phyloP scores from a whole-genome alignment of 2,888 invertebrate species.

The Dryococelus australis region DNA sequence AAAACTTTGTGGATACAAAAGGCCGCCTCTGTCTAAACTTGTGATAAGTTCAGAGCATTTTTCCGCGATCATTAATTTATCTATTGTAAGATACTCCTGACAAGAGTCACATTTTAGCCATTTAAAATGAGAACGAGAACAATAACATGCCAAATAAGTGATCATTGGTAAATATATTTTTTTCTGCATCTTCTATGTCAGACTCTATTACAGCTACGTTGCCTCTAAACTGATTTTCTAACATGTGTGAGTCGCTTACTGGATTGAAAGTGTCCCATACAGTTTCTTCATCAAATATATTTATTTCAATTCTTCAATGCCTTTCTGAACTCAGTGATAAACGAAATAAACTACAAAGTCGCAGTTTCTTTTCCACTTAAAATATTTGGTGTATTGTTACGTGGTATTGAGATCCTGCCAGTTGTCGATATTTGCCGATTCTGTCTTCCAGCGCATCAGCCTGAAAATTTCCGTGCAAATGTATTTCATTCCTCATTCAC shows the following conservation, averaged over 20 bases:
- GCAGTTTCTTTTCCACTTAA: not conserved
- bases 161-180: not conserved
- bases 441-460: not conserved
- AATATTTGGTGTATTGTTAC: not conserved
- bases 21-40: not conserved
- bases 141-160: not conserved
- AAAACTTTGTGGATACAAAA: not conserved
- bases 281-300: not conserved
- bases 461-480: not conserved
- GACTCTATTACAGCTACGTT: not conserved
- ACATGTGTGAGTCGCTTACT: not conserved
- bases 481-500: not conserved
- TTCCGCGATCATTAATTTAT: not conserved
- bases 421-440: not conserved
- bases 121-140: not conserved
- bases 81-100: not conserved
- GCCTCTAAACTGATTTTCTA: not conserved
- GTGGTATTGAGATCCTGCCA: not conserved
- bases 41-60: not conserved
- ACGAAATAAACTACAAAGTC: not conserved
- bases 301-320: not conserved
- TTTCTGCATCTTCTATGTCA: not conserved
- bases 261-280: not conserved
- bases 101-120: not conserved
- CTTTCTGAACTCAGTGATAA: not conserved